Percentiles rank a stretch among this genome's conserved stretches.
These are phyloP conservation scores for Artibeus lituratus DNA, from an alignment of 2,797 vertebrate species.

Conservation along the genomic window DNA sequence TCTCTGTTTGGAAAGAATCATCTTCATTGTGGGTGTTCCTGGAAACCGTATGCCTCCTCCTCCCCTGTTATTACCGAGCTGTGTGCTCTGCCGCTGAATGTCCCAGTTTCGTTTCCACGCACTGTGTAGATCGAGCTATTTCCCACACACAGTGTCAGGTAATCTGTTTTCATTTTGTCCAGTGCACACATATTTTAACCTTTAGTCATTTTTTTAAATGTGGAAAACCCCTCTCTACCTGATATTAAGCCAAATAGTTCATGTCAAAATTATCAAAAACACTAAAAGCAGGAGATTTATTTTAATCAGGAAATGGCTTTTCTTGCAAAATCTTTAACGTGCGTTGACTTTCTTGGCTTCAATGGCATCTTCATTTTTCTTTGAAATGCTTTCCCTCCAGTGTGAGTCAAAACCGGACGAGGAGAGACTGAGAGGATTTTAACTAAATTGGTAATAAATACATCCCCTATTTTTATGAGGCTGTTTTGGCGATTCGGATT, in stretches of 20 bases:
- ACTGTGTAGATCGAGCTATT: constrained; percentile 81
- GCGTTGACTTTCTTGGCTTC: constrained; percentile 69
- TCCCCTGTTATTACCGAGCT: constrained; percentile 87
- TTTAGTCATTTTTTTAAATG: constrained; percentile 77
- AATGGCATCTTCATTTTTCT: constrained; percentile 72
- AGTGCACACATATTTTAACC: constrained; percentile 81
- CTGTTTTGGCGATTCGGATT: constrained; percentile 71
- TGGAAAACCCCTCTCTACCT: constrained; percentile 78
- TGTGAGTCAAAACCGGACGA: constrained; percentile 38
- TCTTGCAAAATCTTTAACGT: constrained; percentile 34
- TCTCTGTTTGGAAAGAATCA: constrained; percentile 90
- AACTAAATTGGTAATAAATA: constrained; percentile 72
- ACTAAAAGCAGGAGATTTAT: constrained; percentile 73
- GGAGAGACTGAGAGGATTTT: constrained; percentile 56
- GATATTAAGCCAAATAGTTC: constrained; percentile 77
- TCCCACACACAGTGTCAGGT: constrained; percentile 88
- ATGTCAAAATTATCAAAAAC: constrained; percentile 78
- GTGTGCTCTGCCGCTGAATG: constrained; percentile 82
- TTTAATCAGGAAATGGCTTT: constrained; percentile 57
- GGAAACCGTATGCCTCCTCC: constrained; percentile 86
- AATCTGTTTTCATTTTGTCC: constrained; percentile 85
- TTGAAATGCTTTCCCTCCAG: constrained; percentile 70
- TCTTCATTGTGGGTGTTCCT: constrained; percentile 91
- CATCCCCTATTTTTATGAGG: constrained; percentile 76
- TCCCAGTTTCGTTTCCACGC: constrained; percentile 81